Evolutionary conservation across 2,888 invertebrate genomes (phyloP), one percentile per base, ranked within the genome.

Genomic region (Pristionchus exspectatus): DNA sequence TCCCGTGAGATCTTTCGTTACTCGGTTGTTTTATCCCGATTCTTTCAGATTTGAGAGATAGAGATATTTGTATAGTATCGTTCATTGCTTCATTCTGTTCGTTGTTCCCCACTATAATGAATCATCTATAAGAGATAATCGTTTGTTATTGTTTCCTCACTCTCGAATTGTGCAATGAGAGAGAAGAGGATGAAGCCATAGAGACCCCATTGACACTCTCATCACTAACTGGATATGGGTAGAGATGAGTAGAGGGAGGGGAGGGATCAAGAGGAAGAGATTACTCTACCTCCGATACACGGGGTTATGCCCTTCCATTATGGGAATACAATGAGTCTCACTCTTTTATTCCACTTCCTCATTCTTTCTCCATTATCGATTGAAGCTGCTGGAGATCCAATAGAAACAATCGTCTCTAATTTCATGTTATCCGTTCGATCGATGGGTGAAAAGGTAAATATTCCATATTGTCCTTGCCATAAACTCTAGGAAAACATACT

Each of bases 331-430:
- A 66, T 86, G 86, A 74, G 44, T 14, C 66, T 56, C 27, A 18
- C 66, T 24, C 24, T 87, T 21, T 44, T 69, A 38, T 38, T 87
- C 69, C n/a, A 44, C 38, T 30, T 69, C n/a, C 33, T 44, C 44
- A 21, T 63, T 21, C 54, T 56, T 27, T 85, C 85, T 10, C 85
- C 85, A 16, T 30, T 83, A 50, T 83, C 54, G 56, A 56, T 56
- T 50, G 38, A 38, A 12, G 10, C 74, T 5, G 44, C 74, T 50
- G 54, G 44, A 30, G 88, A 88, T 88, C 88, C 88, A 16, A 56
- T 88, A 14, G 88, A 88, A 38, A 59, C 66, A 24, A 88, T 88
- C 44, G 88, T 88, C 14, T 88, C 88, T 56, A 88, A 88, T 44
- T 88, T 88, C 63, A 66, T 88, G 63, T 54, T 88, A 18, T 59